Base-by-base conservation (phyloP, 2,113 vertebrate genomes). In the Lethenteron reissneri region DNA sequence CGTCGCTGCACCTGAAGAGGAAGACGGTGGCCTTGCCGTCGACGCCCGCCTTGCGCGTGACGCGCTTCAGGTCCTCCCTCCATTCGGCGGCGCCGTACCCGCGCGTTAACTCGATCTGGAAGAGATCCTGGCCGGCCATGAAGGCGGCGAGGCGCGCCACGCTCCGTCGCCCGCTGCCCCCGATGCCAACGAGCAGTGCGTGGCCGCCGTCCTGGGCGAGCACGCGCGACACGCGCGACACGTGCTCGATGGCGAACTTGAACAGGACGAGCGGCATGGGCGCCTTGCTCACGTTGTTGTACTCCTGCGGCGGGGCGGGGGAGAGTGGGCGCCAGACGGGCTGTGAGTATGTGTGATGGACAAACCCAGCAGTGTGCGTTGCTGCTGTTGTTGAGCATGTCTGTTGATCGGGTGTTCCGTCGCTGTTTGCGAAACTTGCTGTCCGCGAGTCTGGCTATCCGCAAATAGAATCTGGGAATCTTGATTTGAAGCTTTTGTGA, bases 261-360 rank as follows among this genome's bases (percentile, higher is more conserved):
- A 94, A 96, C 87, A 95, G 89, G 13, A 96, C 89, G 70, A 96
- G 79, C 56, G 85, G 80, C 89, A 91, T 91, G 0, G 89, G 88
- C 2, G 88, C 81, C 78, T 87, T 90, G 85, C 86, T 92, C 75
- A 82, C 71, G 9, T 78, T 86, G 81, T 94, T 96, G 81, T 83
- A 88, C 25, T 96, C 88, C 12, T 64, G 60, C 14, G 14, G 60
- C 3, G 60, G 14, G 14, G 17, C 14, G 60, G 60, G 17, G 7
- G 17, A 14, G 17, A 64, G 14, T 7, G 60, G 41, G 41, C 6
- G 41, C 41, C 41, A 41, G 41, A 6, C 41, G 41, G 41, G 41
- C 41, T 5, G 41, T 41, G 41, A 41, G 41, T 41, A 41, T 41
- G 41, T 41, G 41, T 7, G 41, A 5, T 41, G 41, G 41, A 41